Conservation (phyloP, 2,113 vertebrate species). For the Sarotherodon lohbergeri region DNA sequence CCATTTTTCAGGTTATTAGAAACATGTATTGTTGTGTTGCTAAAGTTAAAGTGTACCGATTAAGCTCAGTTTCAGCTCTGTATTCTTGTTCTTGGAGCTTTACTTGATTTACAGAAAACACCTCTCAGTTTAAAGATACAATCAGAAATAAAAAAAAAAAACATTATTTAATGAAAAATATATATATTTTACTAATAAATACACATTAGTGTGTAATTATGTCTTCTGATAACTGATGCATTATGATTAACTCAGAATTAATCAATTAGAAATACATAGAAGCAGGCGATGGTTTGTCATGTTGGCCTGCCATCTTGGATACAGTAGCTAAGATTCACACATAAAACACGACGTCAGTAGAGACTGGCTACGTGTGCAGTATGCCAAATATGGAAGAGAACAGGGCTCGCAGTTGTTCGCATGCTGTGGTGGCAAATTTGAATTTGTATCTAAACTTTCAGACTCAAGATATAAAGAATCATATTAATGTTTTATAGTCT, state of each 20-base stretch:
- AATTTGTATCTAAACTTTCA: not conserved
- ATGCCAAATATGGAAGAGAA: not conserved
- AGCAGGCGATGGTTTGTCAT: not conserved
- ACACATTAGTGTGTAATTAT: not conserved
- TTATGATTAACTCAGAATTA: not conserved
- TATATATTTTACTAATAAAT: not conserved
- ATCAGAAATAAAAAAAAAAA: fast-evolving
- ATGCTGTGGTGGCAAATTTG: not conserved
- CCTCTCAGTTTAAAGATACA: not conserved
- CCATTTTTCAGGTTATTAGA: not conserved
- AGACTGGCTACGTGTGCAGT: fast-evolving
- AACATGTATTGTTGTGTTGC: not conserved
- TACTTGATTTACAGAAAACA: not conserved
- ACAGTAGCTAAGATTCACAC: fast-evolving
- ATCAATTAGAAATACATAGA: not conserved
- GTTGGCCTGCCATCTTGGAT: not conserved
- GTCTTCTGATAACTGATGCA: not conserved
- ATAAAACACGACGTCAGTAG: not conserved
- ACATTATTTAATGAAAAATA: not conserved
- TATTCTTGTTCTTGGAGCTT: not conserved
- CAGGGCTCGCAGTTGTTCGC: not conserved
- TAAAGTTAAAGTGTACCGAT: not conserved
- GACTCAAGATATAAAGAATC: no score
- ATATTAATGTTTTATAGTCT: no score
- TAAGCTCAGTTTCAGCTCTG: not conserved